A percentile compares a stretch with the other conserved stretches of the same genome.
Conservation (phyloP, 2,113 vertebrate species). For the Todiramphus chloris region DNA sequence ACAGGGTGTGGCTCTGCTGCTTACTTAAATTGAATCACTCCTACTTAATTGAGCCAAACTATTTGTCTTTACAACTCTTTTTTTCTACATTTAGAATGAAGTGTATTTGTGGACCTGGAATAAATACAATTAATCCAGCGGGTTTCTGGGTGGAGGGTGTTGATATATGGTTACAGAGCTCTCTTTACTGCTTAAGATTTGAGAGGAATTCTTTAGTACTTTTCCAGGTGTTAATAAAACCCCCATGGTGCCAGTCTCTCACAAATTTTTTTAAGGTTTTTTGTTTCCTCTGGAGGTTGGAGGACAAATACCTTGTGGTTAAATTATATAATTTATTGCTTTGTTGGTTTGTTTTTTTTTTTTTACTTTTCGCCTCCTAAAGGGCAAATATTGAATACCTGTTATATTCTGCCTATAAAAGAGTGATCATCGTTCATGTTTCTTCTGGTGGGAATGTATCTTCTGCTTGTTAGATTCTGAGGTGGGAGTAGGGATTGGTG, state of each 20-base stretch:
- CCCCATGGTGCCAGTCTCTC: background rate
- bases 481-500: slow-evolving; percentile 20
- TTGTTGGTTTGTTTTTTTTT: background rate
- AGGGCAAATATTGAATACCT: background rate
- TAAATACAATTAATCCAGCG: background rate
- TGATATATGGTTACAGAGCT: background rate
- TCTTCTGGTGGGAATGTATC: background rate
- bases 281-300: background rate
- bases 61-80: background rate
- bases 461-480: slow-evolving; percentile 29
- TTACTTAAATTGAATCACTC: background rate
- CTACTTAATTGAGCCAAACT: background rate
- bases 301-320: background rate
- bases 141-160: background rate
- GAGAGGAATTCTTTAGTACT: background rate
- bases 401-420: background rate
- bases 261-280: background rate
- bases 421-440: background rate
- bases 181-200: background rate
- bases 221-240: background rate
- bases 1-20: background rate
- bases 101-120: background rate
- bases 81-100: background rate
- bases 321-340: background rate
- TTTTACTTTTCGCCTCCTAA: background rate